Conservation (phyloP, 2,113 vertebrate genomes). For the Haemorhous mexicanus region DNA sequence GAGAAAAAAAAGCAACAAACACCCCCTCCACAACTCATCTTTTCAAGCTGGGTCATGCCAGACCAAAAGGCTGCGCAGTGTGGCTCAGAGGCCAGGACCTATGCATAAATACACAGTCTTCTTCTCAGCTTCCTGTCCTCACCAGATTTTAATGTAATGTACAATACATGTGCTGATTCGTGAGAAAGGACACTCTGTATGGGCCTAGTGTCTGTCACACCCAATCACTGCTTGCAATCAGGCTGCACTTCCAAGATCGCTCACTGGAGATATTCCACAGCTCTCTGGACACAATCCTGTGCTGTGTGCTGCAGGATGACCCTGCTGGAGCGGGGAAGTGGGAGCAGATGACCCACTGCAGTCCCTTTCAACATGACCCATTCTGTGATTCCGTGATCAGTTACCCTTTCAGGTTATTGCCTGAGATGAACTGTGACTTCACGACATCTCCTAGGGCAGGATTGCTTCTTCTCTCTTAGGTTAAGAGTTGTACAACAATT, state of each 20-base stretch:
- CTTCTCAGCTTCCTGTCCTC: not conserved
- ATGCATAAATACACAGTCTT: not conserved
- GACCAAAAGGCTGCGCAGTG: not conserved
- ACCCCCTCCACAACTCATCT: not conserved
- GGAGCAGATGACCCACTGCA: not conserved
- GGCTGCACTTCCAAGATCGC: not conserved
- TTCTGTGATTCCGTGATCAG: not conserved
- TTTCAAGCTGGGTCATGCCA: not conserved
- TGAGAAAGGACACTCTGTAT: not conserved
- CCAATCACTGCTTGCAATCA: not conserved
- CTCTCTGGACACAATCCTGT: not conserved
- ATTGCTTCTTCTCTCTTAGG: not conserved
- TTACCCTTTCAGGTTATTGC: not conserved
- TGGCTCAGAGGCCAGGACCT: not conserved
- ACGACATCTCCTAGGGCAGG: not conserved
- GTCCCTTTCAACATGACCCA: not conserved
- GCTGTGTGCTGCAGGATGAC: too few relatives aligned
- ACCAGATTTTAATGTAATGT: not conserved
- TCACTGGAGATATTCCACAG: not conserved
- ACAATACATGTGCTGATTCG: accelerated
- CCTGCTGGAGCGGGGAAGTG: not conserved
- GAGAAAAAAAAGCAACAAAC: not conserved
- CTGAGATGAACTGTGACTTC: not conserved
- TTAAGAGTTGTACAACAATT: not conserved
- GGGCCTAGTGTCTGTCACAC: not conserved